Conservation (phyloP, 1,140 invertebrate genomes). For the Oedothorax gibbosus region DNA sequence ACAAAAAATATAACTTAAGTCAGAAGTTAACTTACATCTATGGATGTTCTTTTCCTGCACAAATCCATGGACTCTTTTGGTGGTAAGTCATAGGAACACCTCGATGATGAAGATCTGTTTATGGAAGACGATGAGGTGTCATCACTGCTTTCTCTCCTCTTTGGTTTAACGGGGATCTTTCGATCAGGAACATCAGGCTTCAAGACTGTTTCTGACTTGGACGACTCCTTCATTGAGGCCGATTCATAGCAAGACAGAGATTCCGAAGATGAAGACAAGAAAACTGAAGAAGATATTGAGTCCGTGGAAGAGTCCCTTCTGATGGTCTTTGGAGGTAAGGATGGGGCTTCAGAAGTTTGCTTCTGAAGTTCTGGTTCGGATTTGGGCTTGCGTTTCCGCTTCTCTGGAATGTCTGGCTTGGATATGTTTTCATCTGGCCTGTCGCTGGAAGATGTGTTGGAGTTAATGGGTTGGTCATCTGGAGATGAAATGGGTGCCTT, state of each 20-base stretch:
- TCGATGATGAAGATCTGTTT: neutral
- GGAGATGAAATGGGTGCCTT: neutral
- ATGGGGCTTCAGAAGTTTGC: neutral
- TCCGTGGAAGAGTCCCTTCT: constrained; percentile 4
- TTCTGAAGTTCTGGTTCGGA: neutral
- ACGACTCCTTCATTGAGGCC: neutral
- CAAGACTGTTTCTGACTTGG: neutral
- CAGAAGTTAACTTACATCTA: constrained; percentile 46
- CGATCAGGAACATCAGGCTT: constrained; percentile 21
- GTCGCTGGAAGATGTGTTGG: neutral
- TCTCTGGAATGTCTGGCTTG: constrained; percentile 33
- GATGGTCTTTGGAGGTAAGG: constrained; percentile 19
- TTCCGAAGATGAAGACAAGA: constrained; percentile 41
- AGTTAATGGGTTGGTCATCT: neutral
- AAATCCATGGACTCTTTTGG: constrained; percentile 28
- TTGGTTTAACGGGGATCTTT: constrained; percentile 25
- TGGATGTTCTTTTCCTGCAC: constrained; percentile 34
- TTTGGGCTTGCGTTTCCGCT: constrained; percentile 4
- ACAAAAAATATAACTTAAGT: too few relatives aligned
- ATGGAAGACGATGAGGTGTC: constrained; percentile 20
- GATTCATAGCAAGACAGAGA: constrained; percentile 42
- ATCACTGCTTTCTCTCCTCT: neutral
- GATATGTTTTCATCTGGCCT: neutral
- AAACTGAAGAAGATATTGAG: constrained; percentile 14
- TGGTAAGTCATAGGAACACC: neutral